These are phyloP conservation scores for Epinephelus coioides DNA, from an alignment of 2,797 vertebrate genomes.

Conservation along the genomic window DNA sequence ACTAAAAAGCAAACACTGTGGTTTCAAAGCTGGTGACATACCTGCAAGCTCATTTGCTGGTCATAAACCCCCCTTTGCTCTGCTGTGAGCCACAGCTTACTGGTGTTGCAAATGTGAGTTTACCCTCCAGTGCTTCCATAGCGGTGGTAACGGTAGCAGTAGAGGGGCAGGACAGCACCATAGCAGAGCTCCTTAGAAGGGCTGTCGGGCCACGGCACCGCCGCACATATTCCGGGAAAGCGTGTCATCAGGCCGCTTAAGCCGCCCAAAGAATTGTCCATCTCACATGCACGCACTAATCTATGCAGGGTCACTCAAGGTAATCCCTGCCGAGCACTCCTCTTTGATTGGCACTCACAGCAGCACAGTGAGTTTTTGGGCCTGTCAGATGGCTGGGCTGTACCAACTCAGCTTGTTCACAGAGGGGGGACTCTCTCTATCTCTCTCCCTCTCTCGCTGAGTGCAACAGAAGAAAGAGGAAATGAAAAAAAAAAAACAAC, in stretches of 20 bases:
- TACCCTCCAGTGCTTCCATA: constrained; percentile 81
- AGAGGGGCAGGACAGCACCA: constrained; percentile 83
- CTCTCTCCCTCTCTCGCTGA: constrained; percentile 2
- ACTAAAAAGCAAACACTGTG: constrained; percentile 35
- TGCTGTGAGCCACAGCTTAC: constrained; percentile 78
- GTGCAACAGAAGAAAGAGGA: constrained; percentile 54
- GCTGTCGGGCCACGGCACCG: constrained; percentile 84
- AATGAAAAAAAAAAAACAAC: constrained; percentile 55
- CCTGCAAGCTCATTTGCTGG: constrained; percentile 89
- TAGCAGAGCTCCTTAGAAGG: constrained; percentile 84
- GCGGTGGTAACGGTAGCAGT: constrained; percentile 73
- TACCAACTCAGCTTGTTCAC: constrained; percentile 80
- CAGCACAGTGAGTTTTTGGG: constrained; percentile 86
- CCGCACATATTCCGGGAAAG: constrained; percentile 91
- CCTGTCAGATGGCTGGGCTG: constrained; percentile 85
- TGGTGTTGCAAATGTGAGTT: constrained; percentile 74
- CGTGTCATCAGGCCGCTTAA: constrained; percentile 91
- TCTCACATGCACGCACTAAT: constrained; percentile 89
- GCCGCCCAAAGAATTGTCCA: constrained; percentile 89
- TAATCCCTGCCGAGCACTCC: constrained; percentile 85
- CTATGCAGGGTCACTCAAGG: constrained; percentile 89
- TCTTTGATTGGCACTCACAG: constrained; percentile 89
- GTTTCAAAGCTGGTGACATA: constrained; percentile 78
- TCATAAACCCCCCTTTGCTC: constrained; percentile 74
- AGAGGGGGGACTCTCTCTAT: constrained; percentile 61